A percentile compares a stretch with the other conserved stretches of the same genome.
These are phyloP conservation scores for Empis livida DNA, from an alignment of 2,888 invertebrate genomes.

Conservation along the genomic window DNA sequence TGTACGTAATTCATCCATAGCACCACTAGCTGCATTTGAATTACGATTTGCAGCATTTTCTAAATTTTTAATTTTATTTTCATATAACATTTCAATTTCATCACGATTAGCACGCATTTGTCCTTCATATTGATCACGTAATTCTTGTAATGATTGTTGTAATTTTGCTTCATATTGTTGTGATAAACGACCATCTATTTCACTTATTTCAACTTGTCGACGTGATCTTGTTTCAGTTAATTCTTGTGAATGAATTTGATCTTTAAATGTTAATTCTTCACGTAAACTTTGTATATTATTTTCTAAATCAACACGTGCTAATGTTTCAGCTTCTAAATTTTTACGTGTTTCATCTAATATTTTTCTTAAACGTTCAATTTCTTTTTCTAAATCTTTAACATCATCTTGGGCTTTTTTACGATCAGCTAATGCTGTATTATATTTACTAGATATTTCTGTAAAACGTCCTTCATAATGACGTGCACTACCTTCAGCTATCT, in stretches of 20 bases:
- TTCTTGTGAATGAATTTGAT: slow-evolving; percentile 73
- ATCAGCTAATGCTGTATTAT: slow-evolving; percentile 61
- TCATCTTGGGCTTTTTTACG: slow-evolving; percentile 69
- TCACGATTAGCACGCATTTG: slow-evolving; percentile 81
- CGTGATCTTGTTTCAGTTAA: slow-evolving; percentile 75
- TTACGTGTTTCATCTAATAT: slow-evolving; percentile 71
- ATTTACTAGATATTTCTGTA: slow-evolving; percentile 55
- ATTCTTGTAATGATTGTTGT: slow-evolving; percentile 77
- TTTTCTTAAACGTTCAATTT: slow-evolving; percentile 60
- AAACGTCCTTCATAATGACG: slow-evolving; percentile 53
- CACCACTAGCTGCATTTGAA: slow-evolving; percentile 52
- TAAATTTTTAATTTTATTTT: slow-evolving; percentile 57
- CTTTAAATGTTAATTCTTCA: slow-evolving; percentile 86
- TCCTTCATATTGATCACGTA: slow-evolving; percentile 84
- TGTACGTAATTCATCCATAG: slow-evolving; percentile 69
- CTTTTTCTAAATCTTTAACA: slow-evolving; percentile 61
- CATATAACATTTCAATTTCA: slow-evolving; percentile 64
- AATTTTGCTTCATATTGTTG: slow-evolving; percentile 89
- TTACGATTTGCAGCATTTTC: slow-evolving; percentile 58
- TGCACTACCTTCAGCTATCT: slow-evolving; percentile 20
- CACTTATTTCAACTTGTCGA: slow-evolving; percentile 84
- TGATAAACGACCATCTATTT: slow-evolving; percentile 82
- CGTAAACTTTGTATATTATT: slow-evolving; percentile 81
- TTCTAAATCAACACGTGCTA: slow-evolving; percentile 87
- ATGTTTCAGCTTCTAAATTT: slow-evolving; percentile 84